Percentiles rank a stretch among this genome's conserved stretches.
Conservation (phyloP, 1,140 invertebrate genomes). For the Aphelinus certus region DNA sequence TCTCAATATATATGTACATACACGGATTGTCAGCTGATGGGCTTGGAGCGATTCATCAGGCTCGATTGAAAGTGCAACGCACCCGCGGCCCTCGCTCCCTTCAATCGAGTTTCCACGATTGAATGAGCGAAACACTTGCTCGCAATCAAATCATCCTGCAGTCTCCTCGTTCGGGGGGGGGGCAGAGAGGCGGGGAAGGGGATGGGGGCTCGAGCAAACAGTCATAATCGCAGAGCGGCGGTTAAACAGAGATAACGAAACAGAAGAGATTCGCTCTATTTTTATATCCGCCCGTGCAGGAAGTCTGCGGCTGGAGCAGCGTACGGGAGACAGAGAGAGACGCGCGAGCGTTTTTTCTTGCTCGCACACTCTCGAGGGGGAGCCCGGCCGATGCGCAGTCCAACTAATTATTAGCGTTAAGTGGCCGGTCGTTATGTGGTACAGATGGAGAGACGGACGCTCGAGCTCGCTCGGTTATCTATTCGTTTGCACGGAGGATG, state of each 20-base stretch:
- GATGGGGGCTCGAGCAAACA: background rate
- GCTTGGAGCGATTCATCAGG: too few relatives aligned
- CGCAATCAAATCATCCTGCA: background rate
- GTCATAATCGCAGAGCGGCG: background rate
- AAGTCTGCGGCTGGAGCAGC: conserved; percentile 30
- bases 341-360: background rate
- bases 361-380: background rate
- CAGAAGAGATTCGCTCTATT: conserved; percentile 49
- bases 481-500: conserved; percentile 41
- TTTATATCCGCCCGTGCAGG: conserved; percentile 50
- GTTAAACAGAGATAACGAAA: conserved; percentile 31
- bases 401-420: conserved; percentile 54
- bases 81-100: background rate
- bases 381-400: conserved; percentile 40
- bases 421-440: conserved; percentile 40
- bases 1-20: too few relatives aligned
- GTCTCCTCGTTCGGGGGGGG: too few relatives aligned
- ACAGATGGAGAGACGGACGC: background rate
- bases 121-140: conserved; percentile 21
- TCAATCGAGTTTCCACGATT: conserved; percentile 6
- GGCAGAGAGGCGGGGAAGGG: background rate
- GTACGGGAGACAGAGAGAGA: background rate
- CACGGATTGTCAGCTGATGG: too few relatives aligned
- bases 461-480: background rate
- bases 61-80: too few relatives aligned